Base-by-base conservation (phyloP, 2,888 invertebrate genomes). In the Apotomis turbidana region DNA sequence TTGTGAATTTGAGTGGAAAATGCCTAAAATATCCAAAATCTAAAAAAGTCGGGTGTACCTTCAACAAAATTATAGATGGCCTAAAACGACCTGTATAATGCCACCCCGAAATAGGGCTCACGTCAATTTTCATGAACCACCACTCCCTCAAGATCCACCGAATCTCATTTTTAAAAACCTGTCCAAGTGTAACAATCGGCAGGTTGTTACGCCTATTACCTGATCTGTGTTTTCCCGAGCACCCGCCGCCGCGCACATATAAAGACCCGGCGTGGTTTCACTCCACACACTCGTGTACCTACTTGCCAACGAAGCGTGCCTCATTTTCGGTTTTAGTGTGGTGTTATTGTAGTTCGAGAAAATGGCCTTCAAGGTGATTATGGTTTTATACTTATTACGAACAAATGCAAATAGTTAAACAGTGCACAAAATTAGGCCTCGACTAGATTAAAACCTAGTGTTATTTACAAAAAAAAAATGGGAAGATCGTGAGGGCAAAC, bases 291-390 rank as follows among this genome's bases (percentile, higher is more conserved):
- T 90, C 87, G 78, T 79, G 78, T 80, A 80, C 80, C 75, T 80
- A 80, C 80, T 76, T 79, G 80, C 81, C 78, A 81, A 82, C 78
- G 79, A 75, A 79, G 81, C 77, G 80, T 80, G 84, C 67, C 78
- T 80, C 57, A 55, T 71, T 74, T 76, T 67, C 71, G 64, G 63
- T 70, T 57, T 73, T 74, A 70, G 76, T 78, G 85, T 80, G 73
- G 80, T 84, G 80, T 9, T 63, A 79, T 79, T 74, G 76, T 78
- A 80, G 81, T 84, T 61, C 54, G 74, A 74, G 73, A 87, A 84
- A 78, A 92, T 92, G 91, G 79, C 85, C 41, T 78, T 87, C 15
- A 91, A 90, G 90, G 91, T 91, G 61, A 71, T 51, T 68, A 78
- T 86, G 83, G 68, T 67, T 58, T 62, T 44, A 38, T 62, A n/a